Base-by-base conservation (phyloP, 2,113 vertebrate genomes). In the Serinus canaria region DNA sequence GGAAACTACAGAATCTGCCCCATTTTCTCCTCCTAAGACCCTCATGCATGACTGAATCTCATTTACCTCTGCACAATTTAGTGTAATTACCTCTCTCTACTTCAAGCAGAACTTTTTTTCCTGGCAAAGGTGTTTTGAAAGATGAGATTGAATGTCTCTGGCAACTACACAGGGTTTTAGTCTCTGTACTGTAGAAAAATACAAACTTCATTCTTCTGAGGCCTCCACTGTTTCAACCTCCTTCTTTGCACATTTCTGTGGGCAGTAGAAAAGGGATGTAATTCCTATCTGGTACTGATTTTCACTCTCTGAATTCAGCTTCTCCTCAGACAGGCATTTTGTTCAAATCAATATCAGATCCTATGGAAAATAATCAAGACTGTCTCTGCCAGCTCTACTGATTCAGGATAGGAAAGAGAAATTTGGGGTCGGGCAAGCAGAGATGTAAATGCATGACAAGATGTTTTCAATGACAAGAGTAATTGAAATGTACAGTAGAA, bases 41-140 rank as follows among this genome's bases (percentile, higher is more conserved):
- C 86, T 95, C 83, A 67, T 81, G 86, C 92, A 78, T 37, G 64
- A 81, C 66, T 90, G 80, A 92, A 30, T 86, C 83, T 94, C 76
- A 90, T 94, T 95, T 93, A 90, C 86, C 69, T 94, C 73, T 59
- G 68, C 43, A 90, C 68, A 83, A 67, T 89, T 96, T 84, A 70
- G 43, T 44, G 78, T 92, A 93, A 94, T 92, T 96, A 35, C 52
- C 47, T 67, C 59, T 63, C 63, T 86, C 73, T 92, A 50, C 60
- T 86, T 85, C 58, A 92, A 83, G 39, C 6, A 67, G 50, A 87
- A 33, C 13, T 37, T 74, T 68, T 64, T 72, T 69, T 47, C 58
- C 46, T 86, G 55, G 72, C 22, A 59, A 67, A 92, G 80, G 47
- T 70, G 44, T 55, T 89, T 70, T 83, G 27, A 67, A 92, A 90